Conservation (phyloP, 2,888 invertebrate genomes). For the Stenodema calcarata region DNA sequence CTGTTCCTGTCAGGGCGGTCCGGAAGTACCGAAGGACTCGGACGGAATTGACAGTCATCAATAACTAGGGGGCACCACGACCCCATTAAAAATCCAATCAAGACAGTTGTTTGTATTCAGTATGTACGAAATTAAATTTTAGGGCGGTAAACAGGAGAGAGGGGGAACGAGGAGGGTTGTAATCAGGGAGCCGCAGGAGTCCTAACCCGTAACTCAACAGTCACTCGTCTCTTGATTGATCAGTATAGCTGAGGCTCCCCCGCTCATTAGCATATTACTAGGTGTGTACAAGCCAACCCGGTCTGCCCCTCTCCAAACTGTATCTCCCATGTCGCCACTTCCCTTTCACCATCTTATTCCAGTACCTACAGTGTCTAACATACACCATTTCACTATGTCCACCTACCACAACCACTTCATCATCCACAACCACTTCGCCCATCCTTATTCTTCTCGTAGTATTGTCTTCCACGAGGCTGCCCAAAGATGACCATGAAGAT, state of each 20-base stretch:
- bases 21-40: background rate
- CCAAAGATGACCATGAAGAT: background rate
- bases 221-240: slow-evolving; percentile 12
- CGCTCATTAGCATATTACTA: background rate
- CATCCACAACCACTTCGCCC: background rate
- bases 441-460: background rate
- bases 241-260: background rate
- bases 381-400: background rate
- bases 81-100: slow-evolving; percentile 44
- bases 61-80: background rate
- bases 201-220: background rate
- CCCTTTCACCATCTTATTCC: background rate
- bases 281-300: background rate
- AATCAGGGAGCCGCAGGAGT: slow-evolving; percentile 11
- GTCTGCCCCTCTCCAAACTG: background rate
- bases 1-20: background rate
- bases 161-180: background rate
- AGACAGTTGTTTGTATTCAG: slow-evolving; percentile 39
- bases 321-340: too few species aligned
- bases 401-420: background rate
- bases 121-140: slow-evolving; percentile 42
- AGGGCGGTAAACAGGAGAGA: slow-evolving; percentile 26
- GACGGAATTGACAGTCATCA: background rate
- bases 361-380: background rate
- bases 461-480: background rate